These are phyloP conservation scores for Ernsta delagoae DNA, from an alignment of 2,888 invertebrate genomes.

Conservation along the genomic window DNA sequence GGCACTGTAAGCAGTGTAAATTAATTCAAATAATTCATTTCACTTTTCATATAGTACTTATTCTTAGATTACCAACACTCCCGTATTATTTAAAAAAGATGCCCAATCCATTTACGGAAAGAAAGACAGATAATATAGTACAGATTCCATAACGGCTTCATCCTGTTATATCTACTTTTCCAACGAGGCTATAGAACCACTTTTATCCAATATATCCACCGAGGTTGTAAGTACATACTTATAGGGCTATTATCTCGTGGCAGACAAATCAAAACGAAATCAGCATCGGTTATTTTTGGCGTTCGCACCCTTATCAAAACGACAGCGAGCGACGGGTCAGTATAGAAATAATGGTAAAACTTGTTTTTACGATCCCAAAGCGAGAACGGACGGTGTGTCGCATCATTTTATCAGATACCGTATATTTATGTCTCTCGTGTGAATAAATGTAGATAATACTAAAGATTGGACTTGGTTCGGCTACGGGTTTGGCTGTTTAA, in stretches of 20 bases:
- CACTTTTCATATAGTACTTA: too few relatives aligned
- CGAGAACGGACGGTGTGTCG: slow-evolving; percentile 49
- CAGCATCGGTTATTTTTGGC: slow-evolving; percentile 79
- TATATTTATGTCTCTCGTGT: slow-evolving; percentile 52
- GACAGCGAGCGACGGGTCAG: slow-evolving; percentile 63
- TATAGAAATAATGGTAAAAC: slow-evolving; percentile 71
- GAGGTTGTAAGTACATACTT: slow-evolving; percentile 50
- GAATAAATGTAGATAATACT: slow-evolving; percentile 50
- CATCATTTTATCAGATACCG: slow-evolving; percentile 54
- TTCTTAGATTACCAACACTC: too few relatives aligned
- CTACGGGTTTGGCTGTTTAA: slow-evolving; percentile 33
- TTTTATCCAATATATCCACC: slow-evolving; percentile 10
- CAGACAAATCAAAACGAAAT: slow-evolving; percentile 80
- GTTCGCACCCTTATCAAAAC: slow-evolving; percentile 74
- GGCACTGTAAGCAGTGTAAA: too few relatives aligned
- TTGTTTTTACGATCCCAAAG: slow-evolving; percentile 59
- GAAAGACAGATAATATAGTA: too few relatives aligned
- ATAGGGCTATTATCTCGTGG: slow-evolving; percentile 72
- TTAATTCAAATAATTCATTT: too few relatives aligned
- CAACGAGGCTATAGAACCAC: too few relatives aligned
- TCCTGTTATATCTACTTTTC: too few relatives aligned
- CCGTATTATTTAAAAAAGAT: too few relatives aligned
- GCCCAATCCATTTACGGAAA: too few relatives aligned
- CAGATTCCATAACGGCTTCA: too few relatives aligned
- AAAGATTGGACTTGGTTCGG: slow-evolving; percentile 44